A percentile compares a stretch with the other conserved stretches of the same genome.
Conservation (phyloP, 2,888 invertebrate species). For the Trisateles emortualis region DNA sequence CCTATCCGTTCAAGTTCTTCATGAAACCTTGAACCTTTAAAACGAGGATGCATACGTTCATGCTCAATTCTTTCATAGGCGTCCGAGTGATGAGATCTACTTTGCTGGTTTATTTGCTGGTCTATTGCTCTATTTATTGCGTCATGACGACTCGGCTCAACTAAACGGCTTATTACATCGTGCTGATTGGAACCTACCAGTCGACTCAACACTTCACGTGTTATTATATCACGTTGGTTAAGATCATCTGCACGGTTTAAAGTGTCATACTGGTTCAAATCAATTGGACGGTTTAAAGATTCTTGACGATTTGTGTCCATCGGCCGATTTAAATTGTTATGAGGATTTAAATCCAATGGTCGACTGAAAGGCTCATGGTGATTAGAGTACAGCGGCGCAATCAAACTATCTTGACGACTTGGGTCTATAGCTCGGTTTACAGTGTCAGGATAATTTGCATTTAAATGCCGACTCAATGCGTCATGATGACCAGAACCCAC, state of each 20-base stretch:
- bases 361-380: neutral
- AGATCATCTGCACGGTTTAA: neutral
- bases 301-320: neutral
- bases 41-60: constrained; percentile 21
- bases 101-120: constrained; percentile 1
- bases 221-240: constrained; percentile 4
- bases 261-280: neutral
- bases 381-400: neutral
- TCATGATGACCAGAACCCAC: neutral
- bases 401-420: neutral
- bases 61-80: constrained; percentile 16
- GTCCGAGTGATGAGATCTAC: constrained; percentile 1
- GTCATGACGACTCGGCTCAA: neutral
- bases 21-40: constrained; percentile 56
- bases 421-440: neutral
- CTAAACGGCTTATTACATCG: neutral
- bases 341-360: neutral
- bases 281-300: neutral
- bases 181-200: constrained; percentile 6
- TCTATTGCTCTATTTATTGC: neutral
- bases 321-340: neutral
- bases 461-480: neutral
- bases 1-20: constrained; percentile 51
- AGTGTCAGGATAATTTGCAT: neutral
- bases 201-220: constrained; percentile 5